Percentiles rank a stretch among this genome's conserved stretches.
phyloP scores from a whole-genome alignment of 2,113 vertebrate species.

The Amphiprion ocellaris region DNA sequence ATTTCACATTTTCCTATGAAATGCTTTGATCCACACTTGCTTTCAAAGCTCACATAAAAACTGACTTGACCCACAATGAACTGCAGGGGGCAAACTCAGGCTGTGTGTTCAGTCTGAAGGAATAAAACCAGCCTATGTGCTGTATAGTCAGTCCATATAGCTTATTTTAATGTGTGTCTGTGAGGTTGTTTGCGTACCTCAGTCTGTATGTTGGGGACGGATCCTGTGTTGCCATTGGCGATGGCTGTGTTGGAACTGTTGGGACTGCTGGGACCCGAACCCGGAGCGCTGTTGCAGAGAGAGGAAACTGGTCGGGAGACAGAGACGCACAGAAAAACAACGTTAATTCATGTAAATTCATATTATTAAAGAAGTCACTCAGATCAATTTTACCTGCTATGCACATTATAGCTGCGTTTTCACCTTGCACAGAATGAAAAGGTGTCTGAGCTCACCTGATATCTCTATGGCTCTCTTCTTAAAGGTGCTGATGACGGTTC shows the following conservation, averaged over 20 bases:
- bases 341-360: background rate
- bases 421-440: no score
- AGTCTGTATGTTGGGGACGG: constrained; percentile 79
- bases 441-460: constrained; percentile 60
- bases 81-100: constrained; percentile 47
- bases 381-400: background rate
- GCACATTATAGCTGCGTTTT: background rate
- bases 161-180: background rate
- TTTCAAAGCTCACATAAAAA: background rate
- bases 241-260: constrained; percentile 78
- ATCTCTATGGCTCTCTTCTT: constrained; percentile 90
- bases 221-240: constrained; percentile 78
- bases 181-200: constrained; percentile 59
- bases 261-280: constrained; percentile 80
- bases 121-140: background rate
- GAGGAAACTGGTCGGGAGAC: constrained; percentile 70
- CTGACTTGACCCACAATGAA: background rate
- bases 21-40: background rate
- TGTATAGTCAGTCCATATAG: no score
- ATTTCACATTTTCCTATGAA: background rate
- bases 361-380: background rate
- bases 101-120: background rate
- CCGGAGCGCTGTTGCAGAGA: constrained; percentile 78
- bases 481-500: constrained; percentile 94
- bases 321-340: constrained; percentile 4